Percentiles rank a stretch among this genome's conserved stretches.
phyloP scores from a whole-genome alignment of 1,140 invertebrate genomes.

The Apis dorsata region DNA sequence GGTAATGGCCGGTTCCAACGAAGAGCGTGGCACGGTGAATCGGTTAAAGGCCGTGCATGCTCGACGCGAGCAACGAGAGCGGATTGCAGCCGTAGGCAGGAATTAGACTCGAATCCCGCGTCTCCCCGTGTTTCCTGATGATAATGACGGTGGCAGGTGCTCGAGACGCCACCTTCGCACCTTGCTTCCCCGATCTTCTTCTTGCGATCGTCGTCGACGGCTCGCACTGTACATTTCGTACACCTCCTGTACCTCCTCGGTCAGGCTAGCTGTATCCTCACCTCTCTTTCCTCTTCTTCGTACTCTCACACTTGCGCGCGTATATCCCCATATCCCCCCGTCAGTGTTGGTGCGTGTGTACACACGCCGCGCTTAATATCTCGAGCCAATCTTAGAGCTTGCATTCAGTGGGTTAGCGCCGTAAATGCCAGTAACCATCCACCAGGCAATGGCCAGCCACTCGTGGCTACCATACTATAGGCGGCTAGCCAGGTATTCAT shows the following conservation, averaged over 20 bases:
- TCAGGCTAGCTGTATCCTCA: conserved; percentile 39
- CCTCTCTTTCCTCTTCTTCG: background rate
- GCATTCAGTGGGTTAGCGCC: conserved; percentile 75
- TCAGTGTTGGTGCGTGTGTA: conserved; percentile 40
- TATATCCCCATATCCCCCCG: conserved; percentile 31
- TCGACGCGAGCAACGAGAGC: conserved; percentile 56
- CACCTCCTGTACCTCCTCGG: conserved; percentile 54
- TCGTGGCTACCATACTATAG: conserved; percentile 70
- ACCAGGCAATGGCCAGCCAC: conserved; percentile 71
- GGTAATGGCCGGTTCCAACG: conserved; percentile 40
- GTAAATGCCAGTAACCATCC: conserved; percentile 73
- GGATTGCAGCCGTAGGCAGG: conserved; percentile 69
- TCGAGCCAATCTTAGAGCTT: conserved; percentile 75
- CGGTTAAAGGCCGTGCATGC: conserved; percentile 25
- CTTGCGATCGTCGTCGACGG: background rate
- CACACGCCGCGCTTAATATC: conserved; percentile 72
- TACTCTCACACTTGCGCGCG: conserved; percentile 4
- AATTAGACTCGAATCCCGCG: conserved; percentile 70
- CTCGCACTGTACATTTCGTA: too few species aligned
- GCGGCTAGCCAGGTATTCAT: conserved; percentile 74
- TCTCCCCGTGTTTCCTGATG: conserved; percentile 71
- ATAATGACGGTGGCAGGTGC: conserved; percentile 75
- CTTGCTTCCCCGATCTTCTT: conserved; percentile 50
- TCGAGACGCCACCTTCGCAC: conserved; percentile 72
- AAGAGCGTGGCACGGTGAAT: conserved; percentile 56